Evolutionary conservation across 2,113 vertebrate genomes (phyloP).

Genomic region (Pheucticus melanocephalus): DNA sequence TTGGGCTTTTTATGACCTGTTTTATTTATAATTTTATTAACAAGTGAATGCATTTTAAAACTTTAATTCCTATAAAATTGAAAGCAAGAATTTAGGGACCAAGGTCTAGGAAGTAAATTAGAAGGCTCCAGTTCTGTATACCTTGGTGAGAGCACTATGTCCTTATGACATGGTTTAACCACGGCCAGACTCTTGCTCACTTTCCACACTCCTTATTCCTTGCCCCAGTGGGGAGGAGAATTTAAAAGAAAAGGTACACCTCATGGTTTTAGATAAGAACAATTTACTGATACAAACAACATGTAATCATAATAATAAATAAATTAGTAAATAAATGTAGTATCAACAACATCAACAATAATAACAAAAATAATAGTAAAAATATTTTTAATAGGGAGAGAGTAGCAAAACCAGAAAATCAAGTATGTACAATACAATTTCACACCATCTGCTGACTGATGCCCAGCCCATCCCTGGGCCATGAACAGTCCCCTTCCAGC

Average conservation of each 20-base stretch:
- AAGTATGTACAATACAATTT: neutral
- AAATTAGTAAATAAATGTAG: neutral
- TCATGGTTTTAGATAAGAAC: neutral
- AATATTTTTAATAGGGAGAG: neutral
- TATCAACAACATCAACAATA: neutral
- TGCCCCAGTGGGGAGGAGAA: neutral
- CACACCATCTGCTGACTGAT: accelerated
- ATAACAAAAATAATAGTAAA: neutral
- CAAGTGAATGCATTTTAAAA: neutral
- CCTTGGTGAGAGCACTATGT: neutral
- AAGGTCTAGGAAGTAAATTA: neutral
- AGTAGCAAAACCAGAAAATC: neutral
- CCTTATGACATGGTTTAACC: neutral
- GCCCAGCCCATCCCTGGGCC: neutral
- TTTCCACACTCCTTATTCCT: neutral
- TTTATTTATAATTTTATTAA: neutral
- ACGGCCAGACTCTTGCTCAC: neutral
- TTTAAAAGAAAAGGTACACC: neutral
- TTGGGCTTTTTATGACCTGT: accelerated
- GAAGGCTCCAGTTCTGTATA: neutral
- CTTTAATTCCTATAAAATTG: neutral
- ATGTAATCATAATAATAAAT: neutral
- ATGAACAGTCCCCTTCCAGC: too few relatives aligned
- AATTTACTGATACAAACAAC: neutral
- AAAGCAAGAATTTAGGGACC: neutral